Base-by-base conservation (phyloP, 2,888 invertebrate species). In the Tetragonisca angustula region DNA sequence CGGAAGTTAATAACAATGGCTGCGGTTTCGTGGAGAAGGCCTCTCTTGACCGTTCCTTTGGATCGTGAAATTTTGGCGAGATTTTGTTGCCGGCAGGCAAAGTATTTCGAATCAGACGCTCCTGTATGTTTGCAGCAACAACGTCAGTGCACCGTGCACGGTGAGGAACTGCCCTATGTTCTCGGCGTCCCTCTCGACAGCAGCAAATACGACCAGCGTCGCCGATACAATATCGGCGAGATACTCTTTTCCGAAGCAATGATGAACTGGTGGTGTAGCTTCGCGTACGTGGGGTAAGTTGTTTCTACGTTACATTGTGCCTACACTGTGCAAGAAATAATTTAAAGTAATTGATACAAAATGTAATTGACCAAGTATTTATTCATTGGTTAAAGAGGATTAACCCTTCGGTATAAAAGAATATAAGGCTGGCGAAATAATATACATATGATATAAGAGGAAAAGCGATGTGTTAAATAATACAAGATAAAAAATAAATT, bases 221-320 rank as follows among this genome's bases (percentile, higher is more conserved):
- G 96, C 71, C 96, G 97, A 91, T 98, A 97, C 94, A 97, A 97
- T 61, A 96, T 96, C 81, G 96, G 96, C 80, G 98, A 98, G 94
- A 96, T 96, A 91, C 95, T 97, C 70, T 96, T 98, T 81, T 97
- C 98, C 71, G 98, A 98, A 95, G 97, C 97, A 52, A 96, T 98
- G 90, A 98, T 98, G 97, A 96, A 97, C 87, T 96, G 97, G 94
- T 98, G 98, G 97, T 97, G 97, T 83, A 98, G 98, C 95, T 98
- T 98, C 92, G 98, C 98, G 4, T 97, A 97, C 94, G 97, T 97
- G 78, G 98, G 98, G 98, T 98, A 95, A 96, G 96, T 94, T 98
- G 95, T 96, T 96, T 94, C 43, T 50, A 52, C 32, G 67, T 49
- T 56, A 13, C 15, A 19, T 36, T n/a, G 4, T 59, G 54, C 24